Percentiles rank a stretch among this genome's conserved stretches.
Evolutionary conservation across 2,113 vertebrate genomes (phyloP).

Genomic region (Mugil cephalus): DNA sequence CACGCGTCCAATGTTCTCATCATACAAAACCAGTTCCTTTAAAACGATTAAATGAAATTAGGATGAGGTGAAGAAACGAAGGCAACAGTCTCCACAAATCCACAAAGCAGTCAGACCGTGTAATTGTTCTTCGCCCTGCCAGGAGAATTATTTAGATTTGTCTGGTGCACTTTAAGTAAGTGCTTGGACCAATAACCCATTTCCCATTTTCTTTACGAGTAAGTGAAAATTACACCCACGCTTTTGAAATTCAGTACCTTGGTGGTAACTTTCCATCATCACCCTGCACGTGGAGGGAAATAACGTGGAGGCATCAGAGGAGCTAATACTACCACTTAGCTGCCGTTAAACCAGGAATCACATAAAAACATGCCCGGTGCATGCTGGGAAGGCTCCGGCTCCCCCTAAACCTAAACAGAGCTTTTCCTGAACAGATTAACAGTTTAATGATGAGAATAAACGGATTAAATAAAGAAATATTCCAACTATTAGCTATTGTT

Average conservation of each 20-base stretch:
- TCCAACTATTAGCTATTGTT: too few species aligned
- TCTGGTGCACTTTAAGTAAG: slow-evolving; percentile 2
- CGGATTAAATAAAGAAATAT: too few species aligned
- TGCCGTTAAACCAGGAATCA: too few species aligned
- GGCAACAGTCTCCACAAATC: background rate
- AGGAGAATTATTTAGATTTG: slow-evolving; percentile 2
- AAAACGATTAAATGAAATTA: background rate
- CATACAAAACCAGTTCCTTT: background rate
- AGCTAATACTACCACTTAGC: too few species aligned
- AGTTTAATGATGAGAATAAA: too few species aligned
- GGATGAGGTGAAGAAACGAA: too few species aligned
- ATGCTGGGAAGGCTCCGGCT: too few species aligned
- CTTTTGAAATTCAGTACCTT: slow-evolving; percentile 20
- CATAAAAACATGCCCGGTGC: too few species aligned
- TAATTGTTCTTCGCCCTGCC: slow-evolving; percentile 26
- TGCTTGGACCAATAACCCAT: slow-evolving; percentile 22
- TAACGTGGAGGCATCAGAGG: too few species aligned
- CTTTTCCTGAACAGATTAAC: too few species aligned
- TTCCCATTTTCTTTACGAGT: slow-evolving; percentile 39
- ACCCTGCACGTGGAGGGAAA: background rate
- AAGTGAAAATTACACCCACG: slow-evolving; percentile 9
- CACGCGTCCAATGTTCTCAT: background rate
- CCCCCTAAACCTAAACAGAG: too few species aligned
- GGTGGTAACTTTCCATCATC: slow-evolving; percentile 3
- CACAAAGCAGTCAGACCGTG: background rate